These are phyloP conservation scores for Perithous albicinctus DNA, from an alignment of 2,888 invertebrate species.

Conservation along the genomic window DNA sequence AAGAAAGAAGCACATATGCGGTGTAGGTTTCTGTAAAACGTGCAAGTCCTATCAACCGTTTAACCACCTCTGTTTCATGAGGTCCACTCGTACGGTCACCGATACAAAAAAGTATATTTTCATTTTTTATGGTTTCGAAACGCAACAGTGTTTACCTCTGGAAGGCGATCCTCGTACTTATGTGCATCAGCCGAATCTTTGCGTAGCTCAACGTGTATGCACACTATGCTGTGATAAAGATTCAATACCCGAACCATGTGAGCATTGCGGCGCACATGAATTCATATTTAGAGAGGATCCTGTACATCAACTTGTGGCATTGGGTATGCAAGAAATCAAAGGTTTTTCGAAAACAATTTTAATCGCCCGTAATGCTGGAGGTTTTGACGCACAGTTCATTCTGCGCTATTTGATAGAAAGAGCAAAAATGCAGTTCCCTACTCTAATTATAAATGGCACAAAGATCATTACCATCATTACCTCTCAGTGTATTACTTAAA, in stretches of 20 bases:
- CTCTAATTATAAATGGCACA: conserved; percentile 69
- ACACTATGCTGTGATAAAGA: not conserved
- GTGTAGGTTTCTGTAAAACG: not conserved
- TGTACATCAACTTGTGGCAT: conserved; percentile 51
- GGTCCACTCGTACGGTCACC: not conserved
- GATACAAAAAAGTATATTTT: conserved; percentile 21
- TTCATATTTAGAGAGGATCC: conserved; percentile 50
- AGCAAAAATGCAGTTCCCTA: conserved; percentile 42
- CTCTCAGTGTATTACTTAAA: conserved; percentile 70
- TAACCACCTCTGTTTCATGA: conserved; percentile 15
- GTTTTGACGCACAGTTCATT: conserved; percentile 54
- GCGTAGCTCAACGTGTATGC: conserved; percentile 29
- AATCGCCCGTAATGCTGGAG: conserved; percentile 48
- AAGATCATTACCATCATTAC: conserved; percentile 71
- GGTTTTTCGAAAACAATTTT: conserved; percentile 45
- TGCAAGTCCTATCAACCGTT: conserved; percentile 7
- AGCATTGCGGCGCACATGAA: not conserved
- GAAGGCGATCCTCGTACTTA: not conserved
- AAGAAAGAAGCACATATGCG: conserved; percentile 13
- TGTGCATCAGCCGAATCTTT: conserved; percentile 2
- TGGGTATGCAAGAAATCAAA: conserved; percentile 28
- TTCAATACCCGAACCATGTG: not conserved
- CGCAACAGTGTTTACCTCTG: conserved; percentile 43
- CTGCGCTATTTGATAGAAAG: conserved; percentile 37
- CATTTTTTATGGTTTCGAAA: conserved; percentile 65